Base-by-base conservation (phyloP, 2,888 invertebrate species). In the Antitype chi region DNA sequence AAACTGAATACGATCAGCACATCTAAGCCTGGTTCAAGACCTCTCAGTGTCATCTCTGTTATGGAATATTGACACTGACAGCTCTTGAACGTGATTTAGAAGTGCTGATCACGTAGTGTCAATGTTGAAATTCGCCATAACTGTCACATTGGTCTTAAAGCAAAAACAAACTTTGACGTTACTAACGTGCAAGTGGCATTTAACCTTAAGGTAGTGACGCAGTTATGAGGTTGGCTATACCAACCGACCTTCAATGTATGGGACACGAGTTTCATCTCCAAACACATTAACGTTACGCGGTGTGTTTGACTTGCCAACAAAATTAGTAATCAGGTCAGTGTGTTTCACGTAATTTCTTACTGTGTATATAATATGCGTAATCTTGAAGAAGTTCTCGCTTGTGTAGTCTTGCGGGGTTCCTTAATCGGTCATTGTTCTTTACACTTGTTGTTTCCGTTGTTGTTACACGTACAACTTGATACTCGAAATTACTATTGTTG, bases 371-470 rank as follows among this genome's bases (percentile, higher is more conserved):
- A 74, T 76, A 69, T 55, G 60, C 72, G 73, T 73, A 63, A 78
- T 78, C 81, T 82, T 62, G 53, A 73, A 78, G 62, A 70, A 64
- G 17, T 79, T 64, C 66, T 68, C 71, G 69, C 23, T 73, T 83
- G 60, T 59, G 68, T 72, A 59, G 70, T 28, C 68, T 83, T 38
- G 53, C 38, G 49, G 66, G 53, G 25, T 78, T 71, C 68, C 62
- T 71, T 83, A 83, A 86, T 83, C 84, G 79, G 86, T 78, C 84
- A 73, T 84, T 86, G 83, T 70, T 78, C 72, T 83, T 70, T 73
- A 73, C 70, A 63, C 62, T 83, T 78, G 77, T 53, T 47, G 77
- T 73, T 77, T 72, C 47, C 23, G 25, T 60, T 32, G 32, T 53
- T 66, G 47, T 81, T 38, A 60, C 23, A 70, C 60, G 69, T 70